Evolutionary conservation across 2,888 invertebrate species (phyloP), one percentile per base, ranked within the genome.

Genomic region (Andrena camellia): DNA sequence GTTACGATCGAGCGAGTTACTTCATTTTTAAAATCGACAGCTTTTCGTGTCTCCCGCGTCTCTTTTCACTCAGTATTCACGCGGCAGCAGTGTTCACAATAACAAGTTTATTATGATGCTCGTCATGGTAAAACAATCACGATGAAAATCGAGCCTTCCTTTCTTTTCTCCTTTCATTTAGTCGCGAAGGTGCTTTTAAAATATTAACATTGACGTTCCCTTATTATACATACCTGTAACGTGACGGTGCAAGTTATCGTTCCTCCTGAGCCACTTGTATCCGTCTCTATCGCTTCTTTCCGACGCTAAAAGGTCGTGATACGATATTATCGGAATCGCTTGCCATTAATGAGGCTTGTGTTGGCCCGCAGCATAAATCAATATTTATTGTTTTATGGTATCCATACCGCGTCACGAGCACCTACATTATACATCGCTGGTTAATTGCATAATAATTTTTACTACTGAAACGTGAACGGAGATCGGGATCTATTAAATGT

Each of bases 301-400:
- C 2, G 4, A 13, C 17, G 4, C 50, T 35, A n/a, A 33, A 33
- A n/a, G 33, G 6, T 20, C 26, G 7, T 29, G 17, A 70, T 59
- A 13, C 3, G n/a, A 26, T 17, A 59, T 13, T 26, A 26, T 59
- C 13, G 4, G 29, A 70, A 59, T n/a, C 5, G 59, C 7, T 26
- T 4, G 3, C 13, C 7, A 26, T 7, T 70, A 59, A 70, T 7
- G 69, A 60, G n/a, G n/a, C 35, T 70, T 29, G 13, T 35, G 8
- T 59, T 2, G 26, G 6, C 60, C 60, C 5, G 60, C 31, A 20
- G 29, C n/a, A 13, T 8, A 70, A 59, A 59, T 42, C 42, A 60
- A 60, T 70, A 70, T 29, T 42, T 70, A 42, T 26, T 59, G n/a
- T 70, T 42, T 42, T 42, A 13, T 60, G 13, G 42, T 29, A 54